These are phyloP conservation scores for Elgaria multicarinata DNA, from an alignment of 2,113 vertebrate genomes.

Conservation along the genomic window DNA sequence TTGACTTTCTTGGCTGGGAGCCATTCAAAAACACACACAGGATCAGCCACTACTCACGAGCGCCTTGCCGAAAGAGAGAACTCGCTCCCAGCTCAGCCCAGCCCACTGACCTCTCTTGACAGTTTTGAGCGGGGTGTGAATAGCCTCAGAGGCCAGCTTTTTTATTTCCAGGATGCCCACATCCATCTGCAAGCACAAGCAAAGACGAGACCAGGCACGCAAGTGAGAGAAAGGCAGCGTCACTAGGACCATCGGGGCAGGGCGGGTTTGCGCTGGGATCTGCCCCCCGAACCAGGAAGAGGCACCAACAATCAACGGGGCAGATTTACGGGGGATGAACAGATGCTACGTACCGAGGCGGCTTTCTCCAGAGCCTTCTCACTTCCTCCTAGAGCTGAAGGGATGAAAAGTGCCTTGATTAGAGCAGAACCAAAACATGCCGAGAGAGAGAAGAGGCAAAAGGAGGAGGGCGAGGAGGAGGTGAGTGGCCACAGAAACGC, in stretches of 20 bases:
- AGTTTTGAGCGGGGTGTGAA: conserved; percentile 70
- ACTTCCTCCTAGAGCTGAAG: conserved; percentile 72
- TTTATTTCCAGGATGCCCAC: conserved; percentile 71
- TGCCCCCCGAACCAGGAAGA: background rate
- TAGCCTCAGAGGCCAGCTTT: conserved; percentile 67
- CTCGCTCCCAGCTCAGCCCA: background rate
- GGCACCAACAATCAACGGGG: background rate
- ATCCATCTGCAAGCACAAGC: conserved; percentile 59
- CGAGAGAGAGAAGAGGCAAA: background rate
- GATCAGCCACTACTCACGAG: rapidly evolving
- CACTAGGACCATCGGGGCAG: background rate
- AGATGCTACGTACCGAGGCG: conserved; percentile 55
- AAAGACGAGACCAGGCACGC: too few relatives aligned
- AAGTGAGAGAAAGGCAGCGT: too few relatives aligned
- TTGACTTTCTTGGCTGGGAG: background rate
- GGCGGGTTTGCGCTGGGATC: background rate
- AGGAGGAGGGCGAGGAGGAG: too few relatives aligned
- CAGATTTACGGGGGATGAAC: background rate
- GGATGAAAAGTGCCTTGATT: conserved; percentile 29
- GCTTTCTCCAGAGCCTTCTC: conserved; percentile 69
- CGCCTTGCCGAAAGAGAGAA: rapidly evolving
- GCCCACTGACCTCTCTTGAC: conserved; percentile 62
- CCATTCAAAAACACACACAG: background rate
- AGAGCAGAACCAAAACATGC: background rate
- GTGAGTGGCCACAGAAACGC: background rate